Conservation (phyloP, 2,888 invertebrate species). For the Helicoverpa assulta region DNA sequence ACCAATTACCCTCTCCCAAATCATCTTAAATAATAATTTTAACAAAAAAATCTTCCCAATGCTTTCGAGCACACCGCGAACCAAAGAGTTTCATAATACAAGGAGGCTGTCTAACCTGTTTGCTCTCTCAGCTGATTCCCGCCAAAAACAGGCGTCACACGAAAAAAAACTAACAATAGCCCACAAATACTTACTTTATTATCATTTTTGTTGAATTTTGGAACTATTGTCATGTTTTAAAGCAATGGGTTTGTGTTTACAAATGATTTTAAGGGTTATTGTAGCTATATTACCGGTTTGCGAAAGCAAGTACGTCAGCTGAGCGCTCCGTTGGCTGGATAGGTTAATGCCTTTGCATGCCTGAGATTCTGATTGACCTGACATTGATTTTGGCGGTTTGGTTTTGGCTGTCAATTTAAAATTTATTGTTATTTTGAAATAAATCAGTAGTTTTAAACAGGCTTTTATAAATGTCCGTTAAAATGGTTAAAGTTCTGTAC, state of each 20-base stretch:
- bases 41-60: not conserved
- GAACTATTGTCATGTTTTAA: conserved; percentile 34
- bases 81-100: conserved; percentile 51
- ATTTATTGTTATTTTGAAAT: not conserved
- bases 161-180: conserved; percentile 56
- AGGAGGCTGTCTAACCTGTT: conserved; percentile 60
- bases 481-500: too few species aligned
- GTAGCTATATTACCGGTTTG: conserved; percentile 25
- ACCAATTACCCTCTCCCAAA: not conserved
- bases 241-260: conserved; percentile 52
- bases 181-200: conserved; percentile 50
- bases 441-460: too few species aligned
- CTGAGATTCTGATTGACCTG: conserved; percentile 13
- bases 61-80: conserved; percentile 1
- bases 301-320: conserved; percentile 44
- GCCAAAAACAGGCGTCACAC: conserved; percentile 63
- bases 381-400: conserved; percentile 10
- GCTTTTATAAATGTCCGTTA: too few species aligned
- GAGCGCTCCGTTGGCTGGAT: conserved; percentile 26
- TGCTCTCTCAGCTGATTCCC: conserved; percentile 64
- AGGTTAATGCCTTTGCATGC: conserved; percentile 50
- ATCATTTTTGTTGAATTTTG: conserved; percentile 30
- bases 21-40: not conserved
- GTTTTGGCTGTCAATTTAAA: not conserved
- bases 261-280: conserved; percentile 32